Base-by-base conservation (phyloP, 1,140 invertebrate species). In the Meloidogyne floridensis region DNA sequence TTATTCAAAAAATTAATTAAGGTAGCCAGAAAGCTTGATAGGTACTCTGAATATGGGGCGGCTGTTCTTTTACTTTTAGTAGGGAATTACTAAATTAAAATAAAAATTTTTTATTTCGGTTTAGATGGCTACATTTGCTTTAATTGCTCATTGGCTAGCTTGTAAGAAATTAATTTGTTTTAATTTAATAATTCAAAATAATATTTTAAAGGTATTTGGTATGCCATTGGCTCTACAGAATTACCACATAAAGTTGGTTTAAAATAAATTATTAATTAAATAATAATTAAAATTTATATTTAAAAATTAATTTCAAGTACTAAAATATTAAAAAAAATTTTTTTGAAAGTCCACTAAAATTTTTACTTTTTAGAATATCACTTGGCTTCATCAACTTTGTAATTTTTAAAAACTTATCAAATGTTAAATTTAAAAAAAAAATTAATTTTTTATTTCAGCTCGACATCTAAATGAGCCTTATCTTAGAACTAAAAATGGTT, bases 71-170 rank as follows among this genome's bases (percentile, higher is more conserved):
- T 79, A 20, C 59, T 42, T 18, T 79, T 79, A 43, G 77, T 54
- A 53, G 11, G 18, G 1, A 20, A 32, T 32, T 32, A 32, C 32
- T 32, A 13, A 51, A 65, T 13, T 32, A 47, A 18, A 32, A 32
- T 32, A 32, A 32, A 32, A 18, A 32, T 79, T 32, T 79, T 47
- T 20, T 20, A 69, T n/a, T 32, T 32, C 32, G 1, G 0, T 79
- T 79, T 70, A 98, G 70, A 97, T 99, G 95, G 96, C 96, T 75
- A 95, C 95, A 72, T 99, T 98, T 92, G 95, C 96, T 43, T 93
- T 99, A 83, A 97, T 98, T 88, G 97, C 97, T 86, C 97, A 99
- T 92, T 99, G 97, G 97, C 92, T 99, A 88, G 96, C 97, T 56
- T 98, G 97, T 91, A n/a, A 65, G 32, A 0, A 32, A 32, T 32